phyloP scores from a whole-genome alignment of 2,113 vertebrate species.

The Notothenia coriiceps region DNA sequence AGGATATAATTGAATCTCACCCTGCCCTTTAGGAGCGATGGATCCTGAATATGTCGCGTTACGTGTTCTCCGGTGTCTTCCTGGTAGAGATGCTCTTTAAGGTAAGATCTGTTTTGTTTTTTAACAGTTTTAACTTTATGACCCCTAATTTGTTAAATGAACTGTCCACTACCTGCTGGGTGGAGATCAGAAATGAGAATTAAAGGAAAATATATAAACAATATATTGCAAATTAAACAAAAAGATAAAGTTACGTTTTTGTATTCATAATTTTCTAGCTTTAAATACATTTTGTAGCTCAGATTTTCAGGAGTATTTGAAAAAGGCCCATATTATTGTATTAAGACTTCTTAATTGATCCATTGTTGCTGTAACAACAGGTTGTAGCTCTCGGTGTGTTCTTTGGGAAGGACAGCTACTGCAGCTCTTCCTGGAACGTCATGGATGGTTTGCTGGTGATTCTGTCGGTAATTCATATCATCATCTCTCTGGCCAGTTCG shows the following conservation, averaged over 20 bases:
- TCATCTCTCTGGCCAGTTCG: conserved; percentile 86
- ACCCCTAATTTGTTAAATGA: too few relatives aligned
- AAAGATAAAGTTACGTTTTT: too few relatives aligned
- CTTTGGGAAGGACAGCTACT: conserved; percentile 87
- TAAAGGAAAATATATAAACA: too few relatives aligned
- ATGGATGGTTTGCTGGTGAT: conserved; percentile 91
- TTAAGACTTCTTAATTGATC: neutral
- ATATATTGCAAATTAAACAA: too few relatives aligned
- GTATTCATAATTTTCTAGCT: too few relatives aligned
- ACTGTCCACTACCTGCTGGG: too few relatives aligned
- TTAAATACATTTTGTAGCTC: too few relatives aligned
- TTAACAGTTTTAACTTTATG: neutral
- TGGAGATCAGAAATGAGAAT: too few relatives aligned
- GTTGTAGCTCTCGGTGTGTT: conserved; percentile 89
- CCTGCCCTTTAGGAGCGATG: conserved; percentile 84
- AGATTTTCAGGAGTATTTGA: too few relatives aligned
- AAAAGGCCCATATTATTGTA: neutral
- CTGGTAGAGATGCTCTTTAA: conserved; percentile 92
- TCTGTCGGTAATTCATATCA: conserved; percentile 89
- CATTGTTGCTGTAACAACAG: conserved; percentile 67
- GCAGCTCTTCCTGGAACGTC: conserved; percentile 92
- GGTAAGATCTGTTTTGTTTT: conserved; percentile 76
- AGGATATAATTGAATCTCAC: neutral
- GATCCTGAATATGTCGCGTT: conserved; percentile 88
- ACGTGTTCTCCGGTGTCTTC: conserved; percentile 91